Base-by-base conservation (phyloP, 1,140 invertebrate species). In the Habropoda laboriosa region DNA sequence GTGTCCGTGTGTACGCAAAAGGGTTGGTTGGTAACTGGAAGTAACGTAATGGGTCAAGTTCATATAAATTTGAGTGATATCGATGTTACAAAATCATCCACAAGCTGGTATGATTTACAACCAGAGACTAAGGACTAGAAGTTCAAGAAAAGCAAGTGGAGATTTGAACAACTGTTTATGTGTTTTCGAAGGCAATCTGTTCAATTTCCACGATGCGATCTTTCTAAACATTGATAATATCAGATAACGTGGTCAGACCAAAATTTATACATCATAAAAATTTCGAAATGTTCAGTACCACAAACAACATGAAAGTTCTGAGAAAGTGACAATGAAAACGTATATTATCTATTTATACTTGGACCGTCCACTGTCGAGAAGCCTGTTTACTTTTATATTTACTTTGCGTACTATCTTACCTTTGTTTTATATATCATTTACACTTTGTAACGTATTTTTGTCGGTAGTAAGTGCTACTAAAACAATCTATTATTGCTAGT, bases 1-100 rank as follows among this genome's bases (percentile, higher is more conserved):
- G 94, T 98, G 12, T 97, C 96, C 1, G 96, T 97, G 1, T 96
- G 96, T 84, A 97, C 97, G 8, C 96, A 97, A 88, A 98, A 98
- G 86, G 96, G 96, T 53, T 95, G 96, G 91, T 94, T 97, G 13
- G 95, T 94, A 16, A 94, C 95, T 5, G 95, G 96, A 57, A 97
- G 96, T 88, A 97, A 97, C 51, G 94, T 97, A 30, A 96, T 98
- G 92, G 97, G 97, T 75, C 96, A 97, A 94, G 93, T 96, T 21
- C 93, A 95, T 49, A 91, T 97, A 8, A 94, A 95, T 91, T 92
- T 96, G 12, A 93, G 93, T 38, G 94, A 96, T 68, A 93, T 95
- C 30, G 96, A 96, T 87, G 90, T 96, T 55, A 93, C 94, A 0
- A 94, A 96, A 89, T 93, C 95, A 3, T 92, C 94, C 70, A 96